phyloP scores from a whole-genome alignment of 2,888 invertebrate genomes.

The Cephus spinipes region DNA sequence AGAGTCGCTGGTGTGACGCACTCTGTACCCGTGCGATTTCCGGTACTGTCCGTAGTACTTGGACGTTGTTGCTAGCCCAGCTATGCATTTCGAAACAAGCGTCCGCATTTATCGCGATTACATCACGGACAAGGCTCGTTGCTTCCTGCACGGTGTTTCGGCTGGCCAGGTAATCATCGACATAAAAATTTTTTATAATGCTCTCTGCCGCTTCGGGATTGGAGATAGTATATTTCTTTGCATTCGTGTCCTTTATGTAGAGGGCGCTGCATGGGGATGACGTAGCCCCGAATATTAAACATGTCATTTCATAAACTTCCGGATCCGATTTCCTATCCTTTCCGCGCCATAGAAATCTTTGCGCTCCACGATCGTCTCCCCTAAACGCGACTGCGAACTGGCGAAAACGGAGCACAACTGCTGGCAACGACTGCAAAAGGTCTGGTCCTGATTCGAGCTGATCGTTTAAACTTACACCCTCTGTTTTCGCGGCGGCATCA shows the following conservation, averaged over 20 bases:
- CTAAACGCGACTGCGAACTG: too few species aligned
- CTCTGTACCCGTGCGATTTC: too few species aligned
- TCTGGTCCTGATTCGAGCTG: too few species aligned
- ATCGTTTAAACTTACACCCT: too few species aligned
- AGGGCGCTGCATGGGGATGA: slow-evolving; percentile 25
- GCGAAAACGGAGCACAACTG: too few species aligned
- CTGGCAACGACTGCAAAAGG: too few species aligned
- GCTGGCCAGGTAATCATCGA: slow-evolving; percentile 36
- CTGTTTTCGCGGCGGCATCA: too few species aligned
- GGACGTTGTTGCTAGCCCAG: slow-evolving; percentile 12
- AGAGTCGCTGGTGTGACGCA: too few species aligned
- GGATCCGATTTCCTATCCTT: too few species aligned
- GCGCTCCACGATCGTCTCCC: too few species aligned
- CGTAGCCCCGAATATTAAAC: slow-evolving; percentile 20
- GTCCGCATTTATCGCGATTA: slow-evolving; percentile 5
- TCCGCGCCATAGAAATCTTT: too few species aligned
- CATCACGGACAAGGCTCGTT: slow-evolving; percentile 10
- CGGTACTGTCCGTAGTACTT: not conserved
- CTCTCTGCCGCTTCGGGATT: slow-evolving; percentile 38
- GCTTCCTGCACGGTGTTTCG: slow-evolving; percentile 31
- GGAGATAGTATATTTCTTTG: slow-evolving; percentile 22
- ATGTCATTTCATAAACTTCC: too few species aligned
- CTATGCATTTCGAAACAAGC: slow-evolving; percentile 16
- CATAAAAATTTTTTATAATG: slow-evolving; percentile 43
- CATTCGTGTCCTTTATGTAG: slow-evolving; percentile 44